Percentiles rank a stretch among this genome's conserved stretches.
These are phyloP conservation scores for Trogon surrucura DNA, from an alignment of 2,113 vertebrate genomes.

Conservation along the genomic window DNA sequence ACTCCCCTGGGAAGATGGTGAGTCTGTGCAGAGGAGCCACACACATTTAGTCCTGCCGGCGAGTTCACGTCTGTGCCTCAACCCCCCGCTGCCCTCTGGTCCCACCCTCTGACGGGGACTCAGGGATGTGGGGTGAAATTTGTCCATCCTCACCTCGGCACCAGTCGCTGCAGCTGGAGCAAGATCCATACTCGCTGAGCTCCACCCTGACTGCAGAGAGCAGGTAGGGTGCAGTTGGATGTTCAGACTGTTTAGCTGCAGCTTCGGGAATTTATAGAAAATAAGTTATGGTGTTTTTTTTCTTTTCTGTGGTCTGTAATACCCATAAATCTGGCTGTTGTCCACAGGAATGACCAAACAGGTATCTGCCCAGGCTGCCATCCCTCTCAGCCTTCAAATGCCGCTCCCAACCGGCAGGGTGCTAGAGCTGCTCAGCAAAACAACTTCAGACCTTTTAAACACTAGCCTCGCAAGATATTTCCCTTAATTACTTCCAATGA, in stretches of 20 bases:
- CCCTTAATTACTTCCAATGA: background rate
- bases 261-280: background rate
- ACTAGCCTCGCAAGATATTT: background rate
- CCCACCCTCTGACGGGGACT: background rate
- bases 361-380: background rate
- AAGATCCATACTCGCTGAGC: background rate
- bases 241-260: background rate
- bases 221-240: background rate
- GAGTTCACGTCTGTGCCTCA: background rate
- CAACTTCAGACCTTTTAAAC: background rate
- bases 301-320: background rate
- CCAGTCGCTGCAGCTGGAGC: background rate
- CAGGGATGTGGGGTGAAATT: background rate
- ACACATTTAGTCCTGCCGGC: rapidly evolving
- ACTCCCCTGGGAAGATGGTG: rapidly evolving
- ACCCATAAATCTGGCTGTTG: background rate
- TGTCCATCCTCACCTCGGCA: background rate
- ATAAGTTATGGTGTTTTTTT: background rate
- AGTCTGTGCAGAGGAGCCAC: rapidly evolving
- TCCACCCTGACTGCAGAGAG: background rate
- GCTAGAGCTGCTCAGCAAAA: background rate
- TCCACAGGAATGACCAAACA: background rate
- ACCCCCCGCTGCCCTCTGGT: background rate
- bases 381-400: background rate
- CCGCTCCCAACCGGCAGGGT: background rate